Conservation (phyloP, 92 coral and sea anemone genomes). For the Plumapathes pennacea region DNA sequence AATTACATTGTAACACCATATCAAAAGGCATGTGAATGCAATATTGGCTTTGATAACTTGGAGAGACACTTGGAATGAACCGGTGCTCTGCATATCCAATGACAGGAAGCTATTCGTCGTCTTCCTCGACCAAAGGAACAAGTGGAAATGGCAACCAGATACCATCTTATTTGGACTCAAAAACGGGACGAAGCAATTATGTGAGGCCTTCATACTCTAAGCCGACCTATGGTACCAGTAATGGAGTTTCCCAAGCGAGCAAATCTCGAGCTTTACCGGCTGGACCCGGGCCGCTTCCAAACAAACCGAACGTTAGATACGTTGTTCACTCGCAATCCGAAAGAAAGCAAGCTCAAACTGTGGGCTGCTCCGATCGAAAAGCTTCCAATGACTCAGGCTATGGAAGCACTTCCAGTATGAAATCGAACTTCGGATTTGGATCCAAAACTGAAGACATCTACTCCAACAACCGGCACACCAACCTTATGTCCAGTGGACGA, state of each 20-base stretch:
- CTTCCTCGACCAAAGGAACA: neutral
- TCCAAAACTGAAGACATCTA: neutral
- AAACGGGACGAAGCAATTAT: too few relatives aligned
- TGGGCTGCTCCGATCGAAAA: constrained; percentile 7
- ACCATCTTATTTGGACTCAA: constrained; percentile 14
- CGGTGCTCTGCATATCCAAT: constrained; percentile 3
- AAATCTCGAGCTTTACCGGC: constrained; percentile 29
- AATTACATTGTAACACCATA: too few relatives aligned
- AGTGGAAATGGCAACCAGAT: constrained; percentile 1
- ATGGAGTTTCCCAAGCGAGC: neutral
- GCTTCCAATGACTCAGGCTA: constrained; percentile 42
- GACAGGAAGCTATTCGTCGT: constrained; percentile 3
- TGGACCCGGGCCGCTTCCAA: constrained; percentile 68
- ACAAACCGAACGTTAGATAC: constrained; percentile 6
- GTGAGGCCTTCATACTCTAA: too few relatives aligned
- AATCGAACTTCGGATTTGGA: neutral
- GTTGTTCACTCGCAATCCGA: neutral
- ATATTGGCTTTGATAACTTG: too few relatives aligned
- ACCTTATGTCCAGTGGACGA: neutral
- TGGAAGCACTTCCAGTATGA: constrained; percentile 31
- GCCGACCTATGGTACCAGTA: too few relatives aligned
- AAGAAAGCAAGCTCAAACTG: neutral
- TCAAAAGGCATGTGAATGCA: too few relatives aligned
- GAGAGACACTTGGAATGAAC: too few relatives aligned
- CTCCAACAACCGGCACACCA: neutral